These are phyloP conservation scores for Pangasius sanitwongsei DNA, from an alignment of 2,797 vertebrate genomes.

Conservation along the genomic window DNA sequence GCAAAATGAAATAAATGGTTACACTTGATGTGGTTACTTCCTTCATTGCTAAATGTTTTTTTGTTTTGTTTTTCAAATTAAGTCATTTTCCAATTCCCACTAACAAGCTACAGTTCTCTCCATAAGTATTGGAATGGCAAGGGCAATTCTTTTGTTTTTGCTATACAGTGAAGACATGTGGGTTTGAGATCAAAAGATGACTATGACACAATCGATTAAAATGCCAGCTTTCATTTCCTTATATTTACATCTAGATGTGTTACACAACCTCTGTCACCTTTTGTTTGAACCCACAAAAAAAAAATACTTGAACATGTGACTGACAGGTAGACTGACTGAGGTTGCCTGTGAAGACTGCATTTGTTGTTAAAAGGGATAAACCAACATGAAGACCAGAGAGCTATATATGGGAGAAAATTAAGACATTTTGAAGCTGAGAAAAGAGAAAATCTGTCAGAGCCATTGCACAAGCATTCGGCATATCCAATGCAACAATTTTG, in stretches of 20 bases:
- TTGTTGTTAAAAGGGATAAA: too few relatives aligned
- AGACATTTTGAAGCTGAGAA: too few relatives aligned
- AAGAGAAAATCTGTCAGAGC: too few relatives aligned
- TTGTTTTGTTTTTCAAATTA: not conserved
- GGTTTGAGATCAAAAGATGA: not conserved
- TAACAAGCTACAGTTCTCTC: not conserved
- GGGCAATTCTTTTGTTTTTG: not conserved
- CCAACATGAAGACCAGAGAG: too few relatives aligned
- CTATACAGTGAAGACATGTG: not conserved
- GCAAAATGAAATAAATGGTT: not conserved
- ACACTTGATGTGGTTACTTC: not conserved
- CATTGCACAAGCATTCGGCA: too few relatives aligned
- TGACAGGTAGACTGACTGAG: not conserved
- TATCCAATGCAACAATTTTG: too few relatives aligned
- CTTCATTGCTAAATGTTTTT: not conserved
- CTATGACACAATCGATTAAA: not conserved
- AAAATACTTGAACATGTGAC: not conserved
- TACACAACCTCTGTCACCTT: not conserved
- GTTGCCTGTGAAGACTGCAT: too few relatives aligned
- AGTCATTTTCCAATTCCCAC: not conserved
- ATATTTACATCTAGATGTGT: not conserved
- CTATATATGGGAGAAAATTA: too few relatives aligned
- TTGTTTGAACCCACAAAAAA: not conserved
- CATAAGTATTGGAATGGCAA: not conserved
- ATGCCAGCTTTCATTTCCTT: not conserved